These are phyloP conservation scores for Chiloscyllium plagiosum DNA, from an alignment of 2,113 vertebrate genomes.

Conservation along the genomic window DNA sequence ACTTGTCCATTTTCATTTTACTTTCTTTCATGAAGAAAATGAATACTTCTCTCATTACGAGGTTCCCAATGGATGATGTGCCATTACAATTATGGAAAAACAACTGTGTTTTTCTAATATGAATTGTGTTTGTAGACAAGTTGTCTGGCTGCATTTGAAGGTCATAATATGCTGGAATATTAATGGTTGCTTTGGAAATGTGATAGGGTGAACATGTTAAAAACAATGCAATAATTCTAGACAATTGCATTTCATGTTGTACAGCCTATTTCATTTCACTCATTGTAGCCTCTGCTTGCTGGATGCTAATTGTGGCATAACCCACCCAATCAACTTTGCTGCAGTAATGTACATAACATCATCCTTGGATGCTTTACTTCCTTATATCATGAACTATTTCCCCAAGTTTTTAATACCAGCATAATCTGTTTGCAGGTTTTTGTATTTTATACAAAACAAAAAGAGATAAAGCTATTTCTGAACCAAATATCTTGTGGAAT, in stretches of 20 bases:
- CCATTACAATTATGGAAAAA: not conserved
- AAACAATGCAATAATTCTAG: not conserved
- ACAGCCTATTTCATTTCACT: not conserved
- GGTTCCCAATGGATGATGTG: not conserved
- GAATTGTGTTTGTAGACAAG: not conserved
- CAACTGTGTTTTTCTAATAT: not conserved
- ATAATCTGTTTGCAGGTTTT: no score
- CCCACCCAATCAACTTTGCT: no score
- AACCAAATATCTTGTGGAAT: no score
- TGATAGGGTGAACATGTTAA: not conserved
- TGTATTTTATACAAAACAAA: no score
- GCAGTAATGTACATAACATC: no score
- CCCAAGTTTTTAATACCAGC: no score
- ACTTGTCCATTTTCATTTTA: not conserved
- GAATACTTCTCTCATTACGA: not conserved
- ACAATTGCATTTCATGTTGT: not conserved
- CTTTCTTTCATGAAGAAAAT: not conserved
- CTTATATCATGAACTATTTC: no score
- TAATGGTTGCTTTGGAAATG: not conserved
- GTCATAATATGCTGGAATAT: not conserved
- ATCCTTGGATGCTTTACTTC: no score
- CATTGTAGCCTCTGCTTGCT: not conserved
- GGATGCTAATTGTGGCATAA: not conserved
- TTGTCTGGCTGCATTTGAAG: not conserved
- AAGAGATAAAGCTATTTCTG: no score